Evolutionary conservation across 2,113 vertebrate species (phyloP).

Genomic region (Macrotus californicus): DNA sequence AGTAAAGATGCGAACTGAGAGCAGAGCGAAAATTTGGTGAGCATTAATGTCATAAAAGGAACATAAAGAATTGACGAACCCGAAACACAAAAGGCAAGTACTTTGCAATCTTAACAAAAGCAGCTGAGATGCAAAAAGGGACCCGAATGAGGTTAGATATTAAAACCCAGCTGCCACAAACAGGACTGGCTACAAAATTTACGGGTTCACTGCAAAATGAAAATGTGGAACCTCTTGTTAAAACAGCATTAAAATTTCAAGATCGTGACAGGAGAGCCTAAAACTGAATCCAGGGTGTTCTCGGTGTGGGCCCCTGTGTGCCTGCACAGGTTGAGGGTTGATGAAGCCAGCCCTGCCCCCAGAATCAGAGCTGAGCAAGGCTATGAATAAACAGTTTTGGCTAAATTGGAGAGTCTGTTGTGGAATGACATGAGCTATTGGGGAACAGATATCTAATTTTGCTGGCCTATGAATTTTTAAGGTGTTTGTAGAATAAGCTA

Average conservation of each 20-base stretch:
- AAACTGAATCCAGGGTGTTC: not conserved
- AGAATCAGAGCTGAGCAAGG: not conserved
- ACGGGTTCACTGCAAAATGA: not conserved
- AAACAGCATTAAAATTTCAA: not conserved
- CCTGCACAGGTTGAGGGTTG: not conserved
- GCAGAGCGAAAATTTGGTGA: not conserved
- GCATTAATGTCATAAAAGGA: not conserved
- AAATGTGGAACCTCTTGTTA: not conserved
- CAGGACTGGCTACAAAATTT: not conserved
- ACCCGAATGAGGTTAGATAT: not conserved
- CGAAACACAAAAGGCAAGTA: not conserved
- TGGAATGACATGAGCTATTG: not conserved
- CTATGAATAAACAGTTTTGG: not conserved
- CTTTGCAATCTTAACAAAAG: not conserved
- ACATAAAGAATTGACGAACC: not conserved
- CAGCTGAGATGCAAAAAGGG: not conserved
- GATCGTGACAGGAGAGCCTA: not conserved
- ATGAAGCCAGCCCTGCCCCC: not conserved
- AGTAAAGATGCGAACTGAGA: conserved; percentile 33
- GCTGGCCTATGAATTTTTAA: not conserved
- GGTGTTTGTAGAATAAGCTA: not conserved
- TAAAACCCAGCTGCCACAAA: not conserved
- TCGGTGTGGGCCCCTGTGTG: not conserved
- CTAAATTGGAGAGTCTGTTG: not conserved
- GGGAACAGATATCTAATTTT: not conserved